Conservation (phyloP, 2,113 vertebrate genomes). For the Etia nguti region DNA sequence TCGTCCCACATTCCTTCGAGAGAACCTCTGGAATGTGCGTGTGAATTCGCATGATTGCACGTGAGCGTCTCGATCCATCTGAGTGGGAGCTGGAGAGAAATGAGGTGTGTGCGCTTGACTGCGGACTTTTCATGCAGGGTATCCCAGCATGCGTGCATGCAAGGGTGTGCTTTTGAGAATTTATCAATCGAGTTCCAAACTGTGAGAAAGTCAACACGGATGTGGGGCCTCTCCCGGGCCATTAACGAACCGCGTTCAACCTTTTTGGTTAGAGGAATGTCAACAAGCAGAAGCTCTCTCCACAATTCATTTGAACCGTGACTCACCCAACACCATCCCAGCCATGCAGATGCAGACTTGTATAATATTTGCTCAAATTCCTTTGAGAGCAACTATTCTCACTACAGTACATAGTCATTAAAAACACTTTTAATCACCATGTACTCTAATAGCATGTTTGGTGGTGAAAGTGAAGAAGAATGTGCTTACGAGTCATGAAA, state of each 20-base stretch:
- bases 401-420: not conserved
- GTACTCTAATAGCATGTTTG: not conserved
- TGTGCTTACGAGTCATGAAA: not conserved
- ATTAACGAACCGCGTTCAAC: constrained; percentile 31
- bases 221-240: constrained; percentile 16
- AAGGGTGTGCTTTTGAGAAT: not conserved
- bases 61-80: constrained; percentile 24
- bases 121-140: not conserved
- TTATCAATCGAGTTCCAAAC: constrained; percentile 32
- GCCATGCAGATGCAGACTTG: constrained; percentile 69
- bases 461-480: constrained; percentile 7
- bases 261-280: constrained; percentile 57
- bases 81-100: constrained; percentile 5
- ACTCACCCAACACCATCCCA: constrained; percentile 49
- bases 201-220: constrained; percentile 66
- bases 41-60: constrained; percentile 39
- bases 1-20: constrained; percentile 67
- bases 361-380: constrained; percentile 54
- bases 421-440: not conserved
- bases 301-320: constrained; percentile 45
- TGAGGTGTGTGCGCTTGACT: not conserved
- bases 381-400: constrained; percentile 1
- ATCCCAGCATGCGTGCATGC: rapidly evolving
- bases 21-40: constrained; percentile 70
- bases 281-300: constrained; percentile 48